Percentiles rank a stretch among this genome's conserved stretches.
Evolutionary conservation across 2,797 vertebrate genomes (phyloP).

Genomic region (Acipenser oxyrinchus): DNA sequence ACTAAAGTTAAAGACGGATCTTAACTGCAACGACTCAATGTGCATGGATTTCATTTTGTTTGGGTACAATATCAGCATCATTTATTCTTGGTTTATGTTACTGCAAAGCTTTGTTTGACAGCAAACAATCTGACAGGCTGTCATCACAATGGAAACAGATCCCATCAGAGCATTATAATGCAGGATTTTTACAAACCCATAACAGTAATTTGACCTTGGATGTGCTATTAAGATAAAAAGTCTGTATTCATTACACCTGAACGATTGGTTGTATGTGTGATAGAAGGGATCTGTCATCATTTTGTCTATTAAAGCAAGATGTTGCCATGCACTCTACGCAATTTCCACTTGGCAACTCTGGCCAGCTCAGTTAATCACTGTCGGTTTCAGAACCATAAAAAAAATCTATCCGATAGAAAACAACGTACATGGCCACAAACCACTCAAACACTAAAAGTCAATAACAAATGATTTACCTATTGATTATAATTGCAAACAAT

Average conservation of each 20-base stretch:
- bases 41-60: too few species aligned
- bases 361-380: too few species aligned
- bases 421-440: too few species aligned
- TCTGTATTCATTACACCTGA: not conserved
- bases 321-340: not conserved
- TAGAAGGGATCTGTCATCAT: not conserved
- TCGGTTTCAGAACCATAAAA: too few species aligned
- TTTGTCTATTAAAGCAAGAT: not conserved
- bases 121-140: not conserved
- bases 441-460: too few species aligned
- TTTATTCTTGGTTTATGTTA: not conserved
- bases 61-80: not conserved
- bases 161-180: not conserved
- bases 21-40: too few species aligned
- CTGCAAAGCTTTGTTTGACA: not conserved
- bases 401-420: too few species aligned
- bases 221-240: not conserved
- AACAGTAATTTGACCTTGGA: not conserved
- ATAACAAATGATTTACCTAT: too few species aligned
- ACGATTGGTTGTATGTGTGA: not conserved
- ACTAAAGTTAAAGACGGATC: too few species aligned
- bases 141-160: constrained; percentile 1
- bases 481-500: too few species aligned
- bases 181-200: not conserved
- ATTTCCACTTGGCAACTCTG: not conserved